Base-by-base conservation (phyloP, 2,113 vertebrate species). In the Geococcyx californianus region DNA sequence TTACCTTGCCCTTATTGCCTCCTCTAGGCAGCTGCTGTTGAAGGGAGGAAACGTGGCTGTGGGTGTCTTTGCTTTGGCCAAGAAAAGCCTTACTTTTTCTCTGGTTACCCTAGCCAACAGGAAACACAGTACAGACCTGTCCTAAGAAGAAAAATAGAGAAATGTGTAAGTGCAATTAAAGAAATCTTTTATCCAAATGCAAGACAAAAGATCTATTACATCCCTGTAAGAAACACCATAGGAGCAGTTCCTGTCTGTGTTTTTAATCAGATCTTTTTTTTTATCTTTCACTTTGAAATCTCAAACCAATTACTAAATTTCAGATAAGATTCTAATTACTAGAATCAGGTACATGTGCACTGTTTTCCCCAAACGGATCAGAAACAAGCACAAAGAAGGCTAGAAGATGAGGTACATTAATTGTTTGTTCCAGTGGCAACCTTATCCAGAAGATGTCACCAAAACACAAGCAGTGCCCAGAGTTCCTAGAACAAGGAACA, bases 361-460 rank as follows among this genome's bases (percentile, higher is more conserved):
- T 42, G 38, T 60, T 26, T 64, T 1, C 6, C 19, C 40, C 9
- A 38, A 70, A 80, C 19, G 31, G 16, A 34, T 45, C 66, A 81
- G 54, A 79, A 85, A 29, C 9, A 72, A 77, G 23, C 29, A 58
- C 33, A 70, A 56, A 75, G 59, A 31, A 25, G 18, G 2, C 34
- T 70, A 8, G 49, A 54, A 85, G 16, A 5, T 34, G 52, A 52
- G 13, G 5, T 59, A 8, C 26, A 29, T 60, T 79, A 63, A 56
- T 76, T 67, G 49, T 75, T 79, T 34, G 13, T 90, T 91, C 64
- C 69, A 94, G 23, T 54, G 49, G 84, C 82, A 96, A 21, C 44
- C 79, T 90, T 62, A 84, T 94, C 96, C 96, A 97, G 97, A 95
- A 97, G 97, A 91, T 96, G 97, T 97, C 97, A 96, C 95, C 89